Evolutionary conservation across 35 echinoderm and acorn worm genomes (phyloP).

Genomic region (Amphiura filiformis): DNA sequence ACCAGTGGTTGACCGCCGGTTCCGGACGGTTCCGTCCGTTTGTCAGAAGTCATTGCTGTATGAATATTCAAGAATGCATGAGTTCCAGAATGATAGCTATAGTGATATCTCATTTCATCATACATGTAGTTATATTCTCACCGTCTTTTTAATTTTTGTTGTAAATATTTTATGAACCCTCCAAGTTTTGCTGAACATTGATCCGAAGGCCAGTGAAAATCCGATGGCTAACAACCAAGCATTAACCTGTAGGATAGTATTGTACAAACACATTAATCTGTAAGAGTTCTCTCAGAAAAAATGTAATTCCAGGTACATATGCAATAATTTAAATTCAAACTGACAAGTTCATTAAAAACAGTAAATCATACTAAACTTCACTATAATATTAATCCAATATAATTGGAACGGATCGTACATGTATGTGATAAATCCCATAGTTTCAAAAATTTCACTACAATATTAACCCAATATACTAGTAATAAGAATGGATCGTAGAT

Average conservation of each 20-base stretch:
- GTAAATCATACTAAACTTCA: no score
- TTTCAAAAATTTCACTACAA: no score
- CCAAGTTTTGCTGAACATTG: slow-evolving; percentile 14
- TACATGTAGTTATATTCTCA: background rate
- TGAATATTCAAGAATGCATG: background rate
- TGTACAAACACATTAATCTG: background rate
- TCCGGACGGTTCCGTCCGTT: no score
- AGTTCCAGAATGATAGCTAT: background rate
- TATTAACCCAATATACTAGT: no score
- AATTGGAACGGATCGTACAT: no score
- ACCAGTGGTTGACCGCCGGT: no score
- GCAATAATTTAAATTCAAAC: background rate
- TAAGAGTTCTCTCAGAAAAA: background rate
- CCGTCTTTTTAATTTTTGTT: background rate
- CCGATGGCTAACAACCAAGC: background rate
- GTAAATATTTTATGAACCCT: slow-evolving; percentile 7
- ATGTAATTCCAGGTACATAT: background rate
- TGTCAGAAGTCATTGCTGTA: background rate
- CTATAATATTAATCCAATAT: no score
- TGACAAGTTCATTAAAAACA: background rate
- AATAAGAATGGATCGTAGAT: no score
- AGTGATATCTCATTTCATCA: background rate
- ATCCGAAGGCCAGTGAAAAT: background rate
- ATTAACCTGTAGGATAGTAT: background rate
- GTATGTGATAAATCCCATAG: no score